These are phyloP conservation scores for Trachurus trachurus DNA, from an alignment of 2,797 vertebrate genomes.

Conservation along the genomic window DNA sequence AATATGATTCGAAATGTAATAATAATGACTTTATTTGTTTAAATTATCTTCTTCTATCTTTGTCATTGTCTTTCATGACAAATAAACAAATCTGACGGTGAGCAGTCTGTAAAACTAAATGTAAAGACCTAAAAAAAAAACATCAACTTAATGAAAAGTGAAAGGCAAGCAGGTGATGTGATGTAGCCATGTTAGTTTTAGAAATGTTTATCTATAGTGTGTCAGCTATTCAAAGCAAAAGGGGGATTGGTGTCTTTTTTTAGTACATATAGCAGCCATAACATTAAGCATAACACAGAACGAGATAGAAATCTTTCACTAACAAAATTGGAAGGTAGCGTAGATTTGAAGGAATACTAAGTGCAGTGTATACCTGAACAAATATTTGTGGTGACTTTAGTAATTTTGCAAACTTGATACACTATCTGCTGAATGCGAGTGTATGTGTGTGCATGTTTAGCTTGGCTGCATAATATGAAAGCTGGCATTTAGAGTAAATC, in stretches of 20 bases:
- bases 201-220: neutral
- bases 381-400: slow-evolving; percentile 70
- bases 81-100: neutral
- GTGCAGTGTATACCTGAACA: slow-evolving; percentile 60
- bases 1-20: no score
- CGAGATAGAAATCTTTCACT: slow-evolving; percentile 15
- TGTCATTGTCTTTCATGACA: neutral
- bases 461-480: slow-evolving; percentile 67
- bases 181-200: neutral
- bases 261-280: neutral
- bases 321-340: slow-evolving; percentile 1
- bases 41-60: neutral
- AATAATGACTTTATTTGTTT: no score
- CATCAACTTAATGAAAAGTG: neutral
- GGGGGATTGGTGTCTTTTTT: neutral
- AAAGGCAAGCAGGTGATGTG: neutral
- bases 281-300: neutral
- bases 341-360: slow-evolving; percentile 52
- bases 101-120: neutral
- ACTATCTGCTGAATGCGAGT: slow-evolving; percentile 63
- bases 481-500: slow-evolving; percentile 68
- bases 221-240: neutral
- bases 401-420: slow-evolving; percentile 76
- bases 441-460: slow-evolving; percentile 59
- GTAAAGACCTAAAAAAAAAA: neutral